A percentile compares a stretch with the other conserved stretches of the same genome.
Conservation (phyloP, 2,797 vertebrate genomes). For the Labeo calbasu region DNA sequence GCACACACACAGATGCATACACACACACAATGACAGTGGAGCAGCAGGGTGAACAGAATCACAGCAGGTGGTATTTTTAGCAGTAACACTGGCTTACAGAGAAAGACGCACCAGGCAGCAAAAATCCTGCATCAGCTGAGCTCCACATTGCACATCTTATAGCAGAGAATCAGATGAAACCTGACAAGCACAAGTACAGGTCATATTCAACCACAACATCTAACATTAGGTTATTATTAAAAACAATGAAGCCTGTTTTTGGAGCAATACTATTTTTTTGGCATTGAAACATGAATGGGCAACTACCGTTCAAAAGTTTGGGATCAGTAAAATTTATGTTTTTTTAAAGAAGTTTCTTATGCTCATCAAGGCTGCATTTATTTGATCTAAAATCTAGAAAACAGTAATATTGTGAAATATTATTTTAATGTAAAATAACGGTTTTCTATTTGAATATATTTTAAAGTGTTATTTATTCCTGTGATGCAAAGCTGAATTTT, state of each 20-base stretch:
- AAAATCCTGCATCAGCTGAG: conserved; percentile 52
- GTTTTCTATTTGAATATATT: too few relatives aligned
- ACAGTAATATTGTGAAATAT: too few relatives aligned
- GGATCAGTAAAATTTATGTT: too few relatives aligned
- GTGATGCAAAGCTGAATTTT: too few relatives aligned
- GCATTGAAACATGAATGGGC: background rate
- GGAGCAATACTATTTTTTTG: background rate
- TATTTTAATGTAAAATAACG: too few relatives aligned
- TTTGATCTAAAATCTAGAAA: too few relatives aligned
- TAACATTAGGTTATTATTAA: background rate
- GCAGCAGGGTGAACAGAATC: conserved; percentile 64
- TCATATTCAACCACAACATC: background rate
- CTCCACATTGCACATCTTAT: conserved; percentile 46
- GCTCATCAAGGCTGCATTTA: too few relatives aligned
- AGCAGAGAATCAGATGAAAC: conserved; percentile 4
- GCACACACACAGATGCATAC: conserved; percentile 50
- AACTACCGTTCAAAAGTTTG: too few relatives aligned
- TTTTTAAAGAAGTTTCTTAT: too few relatives aligned
- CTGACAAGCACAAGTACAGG: background rate
- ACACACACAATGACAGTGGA: conserved; percentile 55
- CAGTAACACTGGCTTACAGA: conserved; percentile 69
- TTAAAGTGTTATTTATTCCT: too few relatives aligned
- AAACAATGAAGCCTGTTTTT: background rate
- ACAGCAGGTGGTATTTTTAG: conserved; percentile 77
- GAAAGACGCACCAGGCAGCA: conserved; percentile 41